A percentile compares a stretch with the other conserved stretches of the same genome.
Evolutionary conservation across 1,140 invertebrate genomes (phyloP).

Genomic region (Drosophila parvula): DNA sequence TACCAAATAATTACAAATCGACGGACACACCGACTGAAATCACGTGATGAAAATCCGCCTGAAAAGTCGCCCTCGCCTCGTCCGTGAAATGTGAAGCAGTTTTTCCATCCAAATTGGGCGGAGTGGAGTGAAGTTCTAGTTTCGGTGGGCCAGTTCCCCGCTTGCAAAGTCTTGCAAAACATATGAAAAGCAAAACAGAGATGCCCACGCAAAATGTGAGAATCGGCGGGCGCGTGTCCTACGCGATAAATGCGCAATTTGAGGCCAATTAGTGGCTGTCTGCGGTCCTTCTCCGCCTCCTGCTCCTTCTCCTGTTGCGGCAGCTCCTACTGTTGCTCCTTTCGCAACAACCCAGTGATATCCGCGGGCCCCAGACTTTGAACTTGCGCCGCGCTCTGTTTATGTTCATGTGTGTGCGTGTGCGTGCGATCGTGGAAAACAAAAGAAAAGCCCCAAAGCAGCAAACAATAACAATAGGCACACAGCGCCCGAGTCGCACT

Average conservation of each 20-base stretch:
- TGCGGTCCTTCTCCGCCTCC: slow-evolving; percentile 34
- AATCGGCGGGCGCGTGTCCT: slow-evolving; percentile 52
- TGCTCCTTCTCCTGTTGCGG: slow-evolving; percentile 22
- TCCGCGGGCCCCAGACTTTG: slow-evolving; percentile 63
- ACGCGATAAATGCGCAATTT: slow-evolving; percentile 72
- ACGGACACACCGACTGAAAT: slow-evolving; percentile 32
- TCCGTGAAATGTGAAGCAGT: slow-evolving; percentile 68
- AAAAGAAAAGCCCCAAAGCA: slow-evolving; percentile 67
- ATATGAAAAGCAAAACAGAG: slow-evolving; percentile 10
- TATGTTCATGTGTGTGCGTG: slow-evolving; percentile 26
- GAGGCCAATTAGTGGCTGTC: slow-evolving; percentile 65
- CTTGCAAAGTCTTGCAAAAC: slow-evolving; percentile 16
- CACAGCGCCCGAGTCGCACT: slow-evolving; percentile 19
- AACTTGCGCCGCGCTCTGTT: slow-evolving; percentile 54
- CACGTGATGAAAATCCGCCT: slow-evolving; percentile 78
- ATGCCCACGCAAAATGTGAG: slow-evolving; percentile 62
- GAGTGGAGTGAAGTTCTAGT: slow-evolving; percentile 36
- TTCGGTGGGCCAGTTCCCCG: not conserved
- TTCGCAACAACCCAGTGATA: slow-evolving; percentile 24
- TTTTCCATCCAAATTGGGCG: slow-evolving; percentile 60
- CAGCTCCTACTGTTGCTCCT: slow-evolving; percentile 19
- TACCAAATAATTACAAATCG: slow-evolving; percentile 14
- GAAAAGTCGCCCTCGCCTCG: slow-evolving; percentile 55
- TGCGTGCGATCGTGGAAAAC: slow-evolving; percentile 64
- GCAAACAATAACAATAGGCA: slow-evolving; percentile 62